Conservation (phyloP, 2,113 vertebrate genomes). For the Antechinus flavipes region DNA sequence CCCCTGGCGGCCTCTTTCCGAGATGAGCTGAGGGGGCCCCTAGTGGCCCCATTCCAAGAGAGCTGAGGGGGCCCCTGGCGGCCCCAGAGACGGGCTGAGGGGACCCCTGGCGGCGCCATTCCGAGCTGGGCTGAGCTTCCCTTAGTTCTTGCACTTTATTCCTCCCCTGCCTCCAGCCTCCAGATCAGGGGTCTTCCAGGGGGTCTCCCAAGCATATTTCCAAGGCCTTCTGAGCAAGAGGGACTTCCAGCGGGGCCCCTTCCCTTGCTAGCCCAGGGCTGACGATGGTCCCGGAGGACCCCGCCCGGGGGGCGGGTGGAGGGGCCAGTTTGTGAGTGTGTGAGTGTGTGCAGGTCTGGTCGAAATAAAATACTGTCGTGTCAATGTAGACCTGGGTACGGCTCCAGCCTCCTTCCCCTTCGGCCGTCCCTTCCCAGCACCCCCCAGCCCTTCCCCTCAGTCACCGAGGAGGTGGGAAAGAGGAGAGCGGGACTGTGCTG, state of each 20-base stretch:
- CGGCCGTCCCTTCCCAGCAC: background rate
- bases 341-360: background rate
- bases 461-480: background rate
- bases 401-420: background rate
- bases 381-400: background rate
- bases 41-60: too few species aligned
- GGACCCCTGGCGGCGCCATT: background rate
- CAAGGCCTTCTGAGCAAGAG: slow-evolving; percentile 67
- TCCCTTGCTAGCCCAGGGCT: slow-evolving; percentile 6
- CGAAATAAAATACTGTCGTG: slow-evolving; percentile 74
- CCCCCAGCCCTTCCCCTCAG: background rate
- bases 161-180: slow-evolving; percentile 62
- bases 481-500: background rate
- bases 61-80: background rate
- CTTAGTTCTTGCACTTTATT: slow-evolving; percentile 76
- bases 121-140: background rate
- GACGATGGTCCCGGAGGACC: background rate
- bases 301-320: background rate
- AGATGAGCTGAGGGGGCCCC: too few species aligned
- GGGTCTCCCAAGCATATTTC: background rate
- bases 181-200: slow-evolving; percentile 68
- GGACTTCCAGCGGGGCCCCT: slow-evolving; percentile 53
- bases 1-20: too few species aligned
- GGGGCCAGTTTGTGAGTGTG: background rate
- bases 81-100: too few species aligned